Conservation (phyloP, 2,113 vertebrate species). For the Corvus cornix region DNA sequence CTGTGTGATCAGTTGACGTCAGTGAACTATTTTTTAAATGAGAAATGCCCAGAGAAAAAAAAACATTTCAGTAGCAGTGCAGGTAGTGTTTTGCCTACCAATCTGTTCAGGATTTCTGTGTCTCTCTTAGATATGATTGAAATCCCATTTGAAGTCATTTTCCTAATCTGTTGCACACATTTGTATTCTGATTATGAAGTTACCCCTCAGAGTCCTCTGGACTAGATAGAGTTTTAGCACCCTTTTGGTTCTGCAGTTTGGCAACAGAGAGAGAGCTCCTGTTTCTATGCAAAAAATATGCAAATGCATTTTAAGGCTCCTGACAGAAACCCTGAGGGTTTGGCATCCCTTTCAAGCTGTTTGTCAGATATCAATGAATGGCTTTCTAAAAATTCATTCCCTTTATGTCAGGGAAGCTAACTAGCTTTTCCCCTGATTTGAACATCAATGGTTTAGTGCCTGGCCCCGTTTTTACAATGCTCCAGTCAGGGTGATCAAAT, state of each 20-base stretch:
- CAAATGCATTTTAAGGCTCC: slow-evolving; percentile 62
- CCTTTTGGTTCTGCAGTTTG: slow-evolving; percentile 61
- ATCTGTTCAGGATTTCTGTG: neutral
- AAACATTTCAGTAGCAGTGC: neutral
- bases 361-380: slow-evolving; percentile 46
- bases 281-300: slow-evolving; percentile 58
- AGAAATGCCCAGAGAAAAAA: neutral
- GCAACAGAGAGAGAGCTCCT: slow-evolving; percentile 23
- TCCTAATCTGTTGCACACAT: slow-evolving; percentile 18
- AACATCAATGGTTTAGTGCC: slow-evolving; percentile 7
- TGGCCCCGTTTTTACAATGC: slow-evolving; percentile 30
- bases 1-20: neutral
- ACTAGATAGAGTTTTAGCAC: slow-evolving; percentile 49
- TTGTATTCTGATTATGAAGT: slow-evolving; percentile 49
- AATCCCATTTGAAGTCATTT: neutral
- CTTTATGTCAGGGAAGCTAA: slow-evolving; percentile 22
- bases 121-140: neutral
- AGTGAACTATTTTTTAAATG: neutral
- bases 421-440: slow-evolving; percentile 38
- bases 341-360: slow-evolving; percentile 64
- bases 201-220: neutral
- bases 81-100: neutral
- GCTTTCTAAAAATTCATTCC: slow-evolving; percentile 1
- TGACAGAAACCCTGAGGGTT: slow-evolving; percentile 45
- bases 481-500: slow-evolving; percentile 44